Conservation (phyloP, 2,113 vertebrate species). For the Rallus limicola region DNA sequence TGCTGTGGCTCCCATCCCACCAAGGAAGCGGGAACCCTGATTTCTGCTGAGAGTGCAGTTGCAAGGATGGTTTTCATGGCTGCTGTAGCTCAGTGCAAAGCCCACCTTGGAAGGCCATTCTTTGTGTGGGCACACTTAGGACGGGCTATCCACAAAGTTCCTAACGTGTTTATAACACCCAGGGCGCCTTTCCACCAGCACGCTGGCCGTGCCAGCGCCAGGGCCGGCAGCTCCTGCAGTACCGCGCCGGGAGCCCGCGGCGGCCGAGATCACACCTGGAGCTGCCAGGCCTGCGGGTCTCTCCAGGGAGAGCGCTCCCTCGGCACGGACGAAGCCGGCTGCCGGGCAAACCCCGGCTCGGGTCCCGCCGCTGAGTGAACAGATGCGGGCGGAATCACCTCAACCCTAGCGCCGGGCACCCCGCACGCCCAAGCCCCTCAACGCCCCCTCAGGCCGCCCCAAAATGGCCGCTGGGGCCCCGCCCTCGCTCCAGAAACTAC, state of each 20-base stretch:
- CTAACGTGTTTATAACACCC: too few relatives aligned
- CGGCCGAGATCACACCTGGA: too few relatives aligned
- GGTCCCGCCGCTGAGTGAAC: neutral
- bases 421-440: neutral
- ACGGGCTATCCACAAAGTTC: too few relatives aligned
- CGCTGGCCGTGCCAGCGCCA: too few relatives aligned
- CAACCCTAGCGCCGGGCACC: too few relatives aligned
- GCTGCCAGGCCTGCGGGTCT: too few relatives aligned
- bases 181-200: too few relatives aligned
- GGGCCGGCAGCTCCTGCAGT: too few relatives aligned
- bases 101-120: accelerated
- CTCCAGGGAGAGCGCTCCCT: neutral
- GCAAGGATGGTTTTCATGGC: neutral
- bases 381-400: accelerated
- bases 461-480: neutral
- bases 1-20: accelerated
- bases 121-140: too few relatives aligned
- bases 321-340: accelerated
- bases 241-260: too few relatives aligned
- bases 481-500: neutral
- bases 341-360: neutral
- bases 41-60: neutral
- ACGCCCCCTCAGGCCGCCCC: accelerated
- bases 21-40: accelerated
- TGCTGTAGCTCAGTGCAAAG: neutral